These are phyloP conservation scores for Adineta ricciae DNA, from an alignment of 2,888 invertebrate genomes.

Conservation along the genomic window DNA sequence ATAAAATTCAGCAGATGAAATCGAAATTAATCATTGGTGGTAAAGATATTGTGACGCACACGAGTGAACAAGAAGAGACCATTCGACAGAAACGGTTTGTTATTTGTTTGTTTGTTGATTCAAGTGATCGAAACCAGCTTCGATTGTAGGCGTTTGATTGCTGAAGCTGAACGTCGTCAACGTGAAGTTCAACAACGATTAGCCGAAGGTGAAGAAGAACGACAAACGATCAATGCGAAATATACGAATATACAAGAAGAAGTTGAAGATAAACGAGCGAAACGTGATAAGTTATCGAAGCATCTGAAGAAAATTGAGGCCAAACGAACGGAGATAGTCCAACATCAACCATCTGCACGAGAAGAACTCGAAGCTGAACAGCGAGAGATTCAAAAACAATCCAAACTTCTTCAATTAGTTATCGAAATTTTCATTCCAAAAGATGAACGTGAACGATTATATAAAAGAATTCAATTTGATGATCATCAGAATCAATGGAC, in stretches of 20 bases:
- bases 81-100: constrained; percentile 66
- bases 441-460: constrained; percentile 66
- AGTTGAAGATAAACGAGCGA: constrained; percentile 86
- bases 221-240: constrained; percentile 76
- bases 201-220: constrained; percentile 83
- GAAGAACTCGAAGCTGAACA: constrained; percentile 81
- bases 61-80: constrained; percentile 80
- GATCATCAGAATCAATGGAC: constrained; percentile 73
- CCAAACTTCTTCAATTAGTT: constrained; percentile 67
- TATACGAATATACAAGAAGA: constrained; percentile 85
- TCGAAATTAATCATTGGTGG: constrained; percentile 74
- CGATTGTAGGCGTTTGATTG: constrained; percentile 34
- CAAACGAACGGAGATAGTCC: constrained; percentile 52
- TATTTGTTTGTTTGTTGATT: constrained; percentile 34
- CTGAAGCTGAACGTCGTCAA: constrained; percentile 52
- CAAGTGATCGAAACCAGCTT: too few species aligned
- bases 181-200: constrained; percentile 86
- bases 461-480: constrained; percentile 65
- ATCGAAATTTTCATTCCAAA: constrained; percentile 51
- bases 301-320: constrained; percentile 33
- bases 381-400: constrained; percentile 75
- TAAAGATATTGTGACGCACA: constrained; percentile 84
- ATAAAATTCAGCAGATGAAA: constrained; percentile 61
- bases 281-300: constrained; percentile 63
- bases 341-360: constrained; percentile 78